Conservation (phyloP, 2,113 vertebrate species). For the Caretta caretta region DNA sequence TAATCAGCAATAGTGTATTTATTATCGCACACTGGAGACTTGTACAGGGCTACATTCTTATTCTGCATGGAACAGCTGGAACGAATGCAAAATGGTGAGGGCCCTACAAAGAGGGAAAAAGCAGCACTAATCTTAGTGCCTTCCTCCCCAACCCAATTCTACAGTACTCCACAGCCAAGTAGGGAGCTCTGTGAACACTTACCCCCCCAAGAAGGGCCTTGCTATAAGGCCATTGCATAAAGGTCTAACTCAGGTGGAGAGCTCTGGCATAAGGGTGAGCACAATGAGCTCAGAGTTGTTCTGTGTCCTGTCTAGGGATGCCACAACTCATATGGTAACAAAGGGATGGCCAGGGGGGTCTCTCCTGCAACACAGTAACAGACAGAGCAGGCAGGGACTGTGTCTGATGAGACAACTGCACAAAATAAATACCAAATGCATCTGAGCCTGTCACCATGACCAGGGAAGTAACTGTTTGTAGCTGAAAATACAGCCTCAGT, state of each 20-base stretch:
- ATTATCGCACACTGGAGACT: background rate
- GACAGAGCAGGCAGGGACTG: background rate
- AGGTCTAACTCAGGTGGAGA: background rate
- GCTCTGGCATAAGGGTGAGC: background rate
- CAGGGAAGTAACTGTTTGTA: background rate
- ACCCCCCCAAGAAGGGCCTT: background rate
- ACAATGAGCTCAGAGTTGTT: background rate
- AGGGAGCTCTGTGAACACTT: background rate
- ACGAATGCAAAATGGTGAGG: rapidly evolving
- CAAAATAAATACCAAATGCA: rapidly evolving
- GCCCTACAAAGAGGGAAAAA: background rate
- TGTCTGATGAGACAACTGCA: background rate
- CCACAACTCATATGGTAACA: background rate
- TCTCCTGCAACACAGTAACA: background rate
- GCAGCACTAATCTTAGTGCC: background rate
- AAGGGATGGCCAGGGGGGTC: background rate
- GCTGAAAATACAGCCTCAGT: background rate
- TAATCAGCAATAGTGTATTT: background rate
- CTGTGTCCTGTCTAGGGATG: background rate
- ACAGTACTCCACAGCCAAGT: background rate
- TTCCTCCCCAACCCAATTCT: background rate
- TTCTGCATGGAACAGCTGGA: background rate
- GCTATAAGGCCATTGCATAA: rapidly evolving
- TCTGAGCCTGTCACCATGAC: rapidly evolving
- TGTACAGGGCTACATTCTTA: background rate